A percentile compares a stretch with the other conserved stretches of the same genome.
These are phyloP conservation scores for Agrypnia vestita DNA, from an alignment of 1,140 invertebrate genomes.

Conservation along the genomic window DNA sequence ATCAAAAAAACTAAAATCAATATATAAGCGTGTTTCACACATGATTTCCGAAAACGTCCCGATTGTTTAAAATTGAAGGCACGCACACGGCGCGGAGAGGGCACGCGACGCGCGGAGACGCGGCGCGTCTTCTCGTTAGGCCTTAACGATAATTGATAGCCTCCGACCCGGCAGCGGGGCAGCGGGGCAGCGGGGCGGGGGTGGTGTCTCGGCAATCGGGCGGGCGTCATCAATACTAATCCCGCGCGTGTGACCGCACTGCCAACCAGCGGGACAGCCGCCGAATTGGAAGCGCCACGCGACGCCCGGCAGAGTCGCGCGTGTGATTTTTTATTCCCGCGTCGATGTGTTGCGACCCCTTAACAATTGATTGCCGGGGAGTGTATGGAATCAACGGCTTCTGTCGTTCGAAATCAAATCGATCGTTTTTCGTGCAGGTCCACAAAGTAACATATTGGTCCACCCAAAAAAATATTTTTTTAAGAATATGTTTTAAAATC, in stretches of 20 bases:
- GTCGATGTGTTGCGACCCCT: no score
- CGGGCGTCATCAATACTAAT: constrained; percentile 5
- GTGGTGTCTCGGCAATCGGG: neutral
- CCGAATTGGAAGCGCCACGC: neutral
- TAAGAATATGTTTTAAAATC: no score
- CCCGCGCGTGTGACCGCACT: no score
- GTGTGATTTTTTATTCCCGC: neutral
- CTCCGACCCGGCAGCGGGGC: neutral
- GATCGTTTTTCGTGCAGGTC: no score
- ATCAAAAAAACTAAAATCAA: no score
- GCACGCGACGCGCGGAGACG: neutral
- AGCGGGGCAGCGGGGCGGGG: no score
- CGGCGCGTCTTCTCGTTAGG: neutral
- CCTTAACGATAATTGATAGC: constrained; percentile 11
- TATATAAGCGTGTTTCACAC: neutral
- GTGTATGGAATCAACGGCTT: no score
- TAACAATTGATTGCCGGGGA: no score
- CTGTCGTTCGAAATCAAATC: no score
- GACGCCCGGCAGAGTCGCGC: neutral
- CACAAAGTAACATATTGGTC: no score
- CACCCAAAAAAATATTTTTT: no score
- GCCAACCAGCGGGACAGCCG: no score
- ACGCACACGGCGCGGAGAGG: neutral
- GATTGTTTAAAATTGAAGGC: neutral
- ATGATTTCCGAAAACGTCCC: neutral